Conservation (phyloP, 2,113 vertebrate species). For the Sus scrofa region DNA sequence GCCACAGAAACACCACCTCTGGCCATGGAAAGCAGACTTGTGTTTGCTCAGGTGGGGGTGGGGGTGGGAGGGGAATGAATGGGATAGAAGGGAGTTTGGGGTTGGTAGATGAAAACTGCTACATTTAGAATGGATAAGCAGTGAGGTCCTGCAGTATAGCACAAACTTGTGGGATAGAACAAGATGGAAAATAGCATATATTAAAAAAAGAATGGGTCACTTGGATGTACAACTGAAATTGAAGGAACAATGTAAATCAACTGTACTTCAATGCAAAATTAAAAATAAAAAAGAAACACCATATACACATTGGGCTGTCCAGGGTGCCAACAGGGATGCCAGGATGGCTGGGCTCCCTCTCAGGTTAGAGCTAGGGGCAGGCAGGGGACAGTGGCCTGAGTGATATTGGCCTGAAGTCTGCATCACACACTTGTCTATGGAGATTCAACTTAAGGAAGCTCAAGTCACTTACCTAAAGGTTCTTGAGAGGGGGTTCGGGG, state of each 20-base stretch:
- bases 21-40: fast-evolving
- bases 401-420: fast-evolving
- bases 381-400: background rate
- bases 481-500: too few relatives aligned
- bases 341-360: background rate
- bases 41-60: too few relatives aligned
- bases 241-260: background rate
- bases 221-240: background rate
- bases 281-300: background rate
- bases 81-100: background rate
- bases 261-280: background rate
- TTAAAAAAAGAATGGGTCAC: background rate
- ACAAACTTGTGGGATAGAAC: too few relatives aligned
- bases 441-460: background rate
- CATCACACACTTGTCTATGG: too few relatives aligned
- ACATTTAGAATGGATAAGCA: too few relatives aligned
- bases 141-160: background rate
- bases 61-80: background rate
- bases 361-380: background rate
- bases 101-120: too few relatives aligned
- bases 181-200: too few relatives aligned
- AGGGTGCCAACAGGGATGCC: fast-evolving
- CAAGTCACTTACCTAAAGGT: background rate
- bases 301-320: background rate
- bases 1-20: too few relatives aligned